These are phyloP conservation scores for Phylloscopus collybita DNA, from an alignment of 2,797 vertebrate genomes.

Conservation along the genomic window DNA sequence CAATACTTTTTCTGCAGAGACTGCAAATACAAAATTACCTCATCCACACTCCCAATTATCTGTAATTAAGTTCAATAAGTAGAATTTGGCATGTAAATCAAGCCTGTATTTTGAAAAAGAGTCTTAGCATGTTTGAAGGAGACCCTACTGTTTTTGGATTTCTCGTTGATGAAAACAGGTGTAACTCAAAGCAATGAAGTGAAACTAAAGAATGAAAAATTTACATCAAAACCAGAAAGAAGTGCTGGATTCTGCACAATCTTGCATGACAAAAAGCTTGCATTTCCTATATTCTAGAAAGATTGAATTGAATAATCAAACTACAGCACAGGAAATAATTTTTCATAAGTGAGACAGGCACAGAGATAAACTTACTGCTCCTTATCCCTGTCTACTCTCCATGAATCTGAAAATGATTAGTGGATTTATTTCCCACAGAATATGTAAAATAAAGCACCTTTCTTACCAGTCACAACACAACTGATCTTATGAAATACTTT, in stretches of 20 bases:
- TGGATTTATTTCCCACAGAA: background rate
- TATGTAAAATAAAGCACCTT: background rate
- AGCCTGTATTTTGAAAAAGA: background rate
- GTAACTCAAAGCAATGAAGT: background rate
- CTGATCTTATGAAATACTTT: background rate
- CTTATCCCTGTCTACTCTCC: background rate
- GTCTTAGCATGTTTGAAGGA: background rate
- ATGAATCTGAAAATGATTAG: background rate
- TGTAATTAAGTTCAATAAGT: background rate
- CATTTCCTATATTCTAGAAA: background rate
- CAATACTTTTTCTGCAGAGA: background rate
- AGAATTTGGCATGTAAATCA: background rate
- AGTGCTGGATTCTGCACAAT: background rate
- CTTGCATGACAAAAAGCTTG: background rate
- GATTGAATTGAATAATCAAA: background rate
- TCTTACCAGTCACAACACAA: background rate
- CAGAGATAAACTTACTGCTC: background rate
- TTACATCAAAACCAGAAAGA: background rate
- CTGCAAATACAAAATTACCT: background rate
- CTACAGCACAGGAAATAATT: background rate
- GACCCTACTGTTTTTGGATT: background rate
- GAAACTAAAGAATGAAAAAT: background rate
- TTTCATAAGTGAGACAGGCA: background rate
- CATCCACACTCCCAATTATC: background rate
- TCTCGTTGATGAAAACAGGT: background rate